phyloP scores from a whole-genome alignment of 2,113 vertebrate species.

The Siphamia tubifer region DNA sequence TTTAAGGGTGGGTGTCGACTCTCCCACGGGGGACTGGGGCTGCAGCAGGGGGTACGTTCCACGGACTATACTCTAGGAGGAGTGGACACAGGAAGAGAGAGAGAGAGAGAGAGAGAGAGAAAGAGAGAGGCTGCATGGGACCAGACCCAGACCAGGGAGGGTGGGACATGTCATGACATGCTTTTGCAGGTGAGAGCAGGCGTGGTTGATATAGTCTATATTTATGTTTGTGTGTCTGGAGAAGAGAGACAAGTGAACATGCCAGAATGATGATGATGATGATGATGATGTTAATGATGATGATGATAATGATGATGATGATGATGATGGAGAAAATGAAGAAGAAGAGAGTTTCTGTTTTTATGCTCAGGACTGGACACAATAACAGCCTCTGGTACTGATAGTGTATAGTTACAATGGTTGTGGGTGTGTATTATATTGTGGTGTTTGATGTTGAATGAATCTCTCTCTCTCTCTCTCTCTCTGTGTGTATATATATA shows the following conservation, averaged over 20 bases:
- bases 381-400: background rate
- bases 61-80: too few relatives aligned
- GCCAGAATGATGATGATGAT: background rate
- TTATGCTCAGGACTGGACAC: background rate
- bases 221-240: constrained; percentile 9
- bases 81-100: constrained; percentile 3
- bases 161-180: constrained; percentile 31
- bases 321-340: too few relatives aligned
- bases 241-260: background rate
- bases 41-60: constrained; percentile 43
- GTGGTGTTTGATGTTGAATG: too few relatives aligned
- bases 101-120: constrained; percentile 12
- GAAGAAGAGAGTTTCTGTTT: constrained; percentile 4
- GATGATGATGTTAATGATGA: too few relatives aligned
- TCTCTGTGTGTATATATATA: too few relatives aligned
- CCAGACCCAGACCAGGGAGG: constrained; percentile 5
- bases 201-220: background rate
- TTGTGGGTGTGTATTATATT: too few relatives aligned
- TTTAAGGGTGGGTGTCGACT: constrained; percentile 55
- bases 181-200: constrained; percentile 31
- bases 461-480: too few relatives aligned
- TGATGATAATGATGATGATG: too few relatives aligned
- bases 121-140: constrained; percentile 21
- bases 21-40: constrained; percentile 46
- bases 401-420: background rate